These are phyloP conservation scores for Gisinianus flammeolus DNA, from an alignment of 2,888 invertebrate genomes.

Conservation along the genomic window DNA sequence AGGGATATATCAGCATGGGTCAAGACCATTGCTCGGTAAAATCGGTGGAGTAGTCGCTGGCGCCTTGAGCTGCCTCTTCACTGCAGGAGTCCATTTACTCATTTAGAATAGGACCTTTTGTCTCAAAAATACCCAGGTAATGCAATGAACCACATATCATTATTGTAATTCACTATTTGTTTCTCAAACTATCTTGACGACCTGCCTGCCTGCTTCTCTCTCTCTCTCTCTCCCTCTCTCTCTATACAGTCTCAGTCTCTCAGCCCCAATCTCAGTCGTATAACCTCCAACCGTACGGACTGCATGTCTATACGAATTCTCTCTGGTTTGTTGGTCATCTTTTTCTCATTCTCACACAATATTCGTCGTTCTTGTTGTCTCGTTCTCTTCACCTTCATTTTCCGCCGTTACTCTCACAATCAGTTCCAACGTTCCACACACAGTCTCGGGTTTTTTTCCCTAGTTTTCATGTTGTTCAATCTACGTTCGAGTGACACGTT, in stretches of 20 bases:
- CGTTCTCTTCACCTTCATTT: not conserved
- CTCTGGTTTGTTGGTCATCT: not conserved
- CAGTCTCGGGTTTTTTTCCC: not conserved
- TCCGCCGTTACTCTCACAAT: not conserved
- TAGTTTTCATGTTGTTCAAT: not conserved
- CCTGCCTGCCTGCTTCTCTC: constrained; percentile 24
- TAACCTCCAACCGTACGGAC: not conserved
- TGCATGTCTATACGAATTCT: not conserved
- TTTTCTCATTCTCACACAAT: not conserved
- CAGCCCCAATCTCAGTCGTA: not conserved
- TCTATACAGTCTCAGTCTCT: not conserved
- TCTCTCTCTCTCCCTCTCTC: constrained; percentile 4
- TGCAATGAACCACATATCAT: constrained; percentile 59
- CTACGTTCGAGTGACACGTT: not conserved
- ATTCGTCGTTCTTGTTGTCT: not conserved
- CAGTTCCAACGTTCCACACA: not conserved
- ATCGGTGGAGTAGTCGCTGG: constrained; percentile 57
- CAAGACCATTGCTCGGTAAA: constrained; percentile 23
- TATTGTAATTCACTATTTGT: constrained; percentile 59
- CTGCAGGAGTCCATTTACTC: constrained; percentile 59
- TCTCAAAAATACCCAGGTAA: constrained; percentile 59
- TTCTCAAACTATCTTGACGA: constrained; percentile 47
- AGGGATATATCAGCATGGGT: constrained; percentile 59
- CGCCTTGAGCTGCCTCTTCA: constrained; percentile 59
- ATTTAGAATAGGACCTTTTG: constrained; percentile 58